Evolutionary conservation across 1,140 invertebrate genomes (phyloP).

Genomic region (Drosophila sucinea): DNA sequence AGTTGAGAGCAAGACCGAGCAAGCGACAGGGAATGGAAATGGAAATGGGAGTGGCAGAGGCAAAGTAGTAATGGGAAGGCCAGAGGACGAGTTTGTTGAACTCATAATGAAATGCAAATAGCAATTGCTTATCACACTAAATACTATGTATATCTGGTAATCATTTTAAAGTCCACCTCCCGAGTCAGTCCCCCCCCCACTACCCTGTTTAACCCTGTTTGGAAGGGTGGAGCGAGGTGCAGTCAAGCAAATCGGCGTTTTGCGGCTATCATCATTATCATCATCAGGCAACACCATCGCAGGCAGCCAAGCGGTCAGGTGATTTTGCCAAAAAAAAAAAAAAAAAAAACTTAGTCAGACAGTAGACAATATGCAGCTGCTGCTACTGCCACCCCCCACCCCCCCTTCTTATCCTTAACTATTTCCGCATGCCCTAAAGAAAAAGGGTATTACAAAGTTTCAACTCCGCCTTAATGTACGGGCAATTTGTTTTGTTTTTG

Average conservation of each 20-base stretch:
- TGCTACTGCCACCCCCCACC: neutral
- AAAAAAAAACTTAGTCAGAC: neutral
- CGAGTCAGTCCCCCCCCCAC: no score
- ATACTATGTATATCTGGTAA: no score
- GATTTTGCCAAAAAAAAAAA: slow-evolving; percentile 6
- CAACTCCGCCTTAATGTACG: neutral
- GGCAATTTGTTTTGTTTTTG: slow-evolving; percentile 2
- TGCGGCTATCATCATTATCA: neutral
- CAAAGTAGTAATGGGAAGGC: neutral
- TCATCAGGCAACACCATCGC: slow-evolving; percentile 19
- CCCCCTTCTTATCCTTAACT: neutral
- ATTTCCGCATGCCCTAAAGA: neutral
- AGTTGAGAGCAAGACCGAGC: slow-evolving; percentile 39
- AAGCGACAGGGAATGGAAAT: slow-evolving; percentile 17
- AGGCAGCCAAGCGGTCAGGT: slow-evolving; percentile 20
- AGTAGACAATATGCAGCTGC: slow-evolving; percentile 11
- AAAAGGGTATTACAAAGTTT: neutral
- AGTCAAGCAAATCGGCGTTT: slow-evolving; percentile 12
- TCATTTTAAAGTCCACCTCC: no score
- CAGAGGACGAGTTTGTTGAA: slow-evolving; percentile 15
- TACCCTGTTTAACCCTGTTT: no score
- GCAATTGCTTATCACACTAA: neutral
- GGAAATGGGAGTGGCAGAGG: slow-evolving; percentile 17
- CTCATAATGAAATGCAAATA: neutral
- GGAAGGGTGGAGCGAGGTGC: neutral